Conservation (phyloP, 2,113 vertebrate species). For the Notothenia coriiceps region DNA sequence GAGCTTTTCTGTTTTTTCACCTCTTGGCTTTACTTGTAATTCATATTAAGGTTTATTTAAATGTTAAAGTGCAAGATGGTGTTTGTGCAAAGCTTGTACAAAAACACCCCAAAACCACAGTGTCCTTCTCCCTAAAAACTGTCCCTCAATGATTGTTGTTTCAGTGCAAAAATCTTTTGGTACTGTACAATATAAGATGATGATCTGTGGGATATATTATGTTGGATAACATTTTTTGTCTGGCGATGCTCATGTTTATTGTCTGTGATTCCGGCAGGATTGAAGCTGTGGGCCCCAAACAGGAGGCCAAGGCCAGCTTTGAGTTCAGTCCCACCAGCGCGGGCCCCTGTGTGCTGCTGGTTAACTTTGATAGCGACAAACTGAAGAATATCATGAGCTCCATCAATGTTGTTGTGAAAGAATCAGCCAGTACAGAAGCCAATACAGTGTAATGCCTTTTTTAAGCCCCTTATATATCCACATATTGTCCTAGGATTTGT, state of each 20-base stretch:
- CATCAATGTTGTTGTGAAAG: slow-evolving; percentile 58
- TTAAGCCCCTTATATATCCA: not conserved
- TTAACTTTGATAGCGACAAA: slow-evolving; percentile 89
- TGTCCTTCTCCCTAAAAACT: not conserved
- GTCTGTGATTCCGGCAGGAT: slow-evolving; percentile 59
- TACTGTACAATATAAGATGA: not conserved
- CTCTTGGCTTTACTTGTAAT: not conserved
- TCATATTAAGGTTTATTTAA: not conserved
- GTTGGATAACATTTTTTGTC: no score
- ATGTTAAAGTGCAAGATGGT: not conserved
- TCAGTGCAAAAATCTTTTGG: not conserved
- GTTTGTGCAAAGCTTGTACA: not conserved
- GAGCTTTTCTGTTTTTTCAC: not conserved
- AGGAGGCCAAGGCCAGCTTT: slow-evolving; percentile 78
- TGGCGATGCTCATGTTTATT: not conserved
- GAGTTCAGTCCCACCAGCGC: slow-evolving; percentile 79
- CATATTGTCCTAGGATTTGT: not conserved
- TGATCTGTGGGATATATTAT: not conserved
- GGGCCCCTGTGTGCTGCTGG: slow-evolving; percentile 86
- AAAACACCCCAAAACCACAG: not conserved
- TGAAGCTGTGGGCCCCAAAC: slow-evolving; percentile 69
- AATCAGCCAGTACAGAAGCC: slow-evolving; percentile 11
- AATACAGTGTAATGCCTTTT: not conserved
- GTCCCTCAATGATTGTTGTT: not conserved
- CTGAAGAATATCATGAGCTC: slow-evolving; percentile 87